Conservation (phyloP, 2,113 vertebrate genomes). For the Hepsetus odoe region DNA sequence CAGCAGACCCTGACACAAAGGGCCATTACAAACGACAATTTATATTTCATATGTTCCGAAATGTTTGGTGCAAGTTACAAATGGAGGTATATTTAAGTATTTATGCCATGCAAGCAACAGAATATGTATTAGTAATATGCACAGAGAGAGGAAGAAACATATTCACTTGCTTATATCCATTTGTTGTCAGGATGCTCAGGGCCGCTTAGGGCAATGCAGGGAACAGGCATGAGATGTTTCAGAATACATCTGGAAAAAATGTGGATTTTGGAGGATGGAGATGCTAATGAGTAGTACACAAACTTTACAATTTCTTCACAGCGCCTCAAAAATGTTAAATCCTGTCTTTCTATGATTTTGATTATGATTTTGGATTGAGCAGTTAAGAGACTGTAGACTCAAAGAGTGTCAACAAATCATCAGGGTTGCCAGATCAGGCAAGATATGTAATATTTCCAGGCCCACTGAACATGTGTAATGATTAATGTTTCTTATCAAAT, state of each 20-base stretch:
- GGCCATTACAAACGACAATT: conserved; percentile 89
- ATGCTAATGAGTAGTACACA: background rate
- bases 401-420: too few relatives aligned
- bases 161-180: conserved; percentile 80
- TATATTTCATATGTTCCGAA: conserved; percentile 92
- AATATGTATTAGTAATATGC: conserved; percentile 89
- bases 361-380: too few relatives aligned
- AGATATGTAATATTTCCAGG: too few relatives aligned
- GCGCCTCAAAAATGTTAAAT: too few relatives aligned
- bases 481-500: too few relatives aligned
- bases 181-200: conserved; percentile 81
- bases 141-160: conserved; percentile 73
- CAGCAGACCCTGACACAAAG: conserved; percentile 77
- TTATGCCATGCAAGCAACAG: conserved; percentile 85
- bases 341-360: too few relatives aligned
- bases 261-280: conserved; percentile 36
- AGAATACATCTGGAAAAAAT: background rate
- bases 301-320: conserved; percentile 4
- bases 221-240: conserved; percentile 44
- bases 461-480: too few relatives aligned
- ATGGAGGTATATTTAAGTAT: conserved; percentile 91
- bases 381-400: conserved; percentile 37
- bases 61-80: conserved; percentile 83
- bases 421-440: too few relatives aligned
- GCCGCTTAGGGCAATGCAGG: conserved; percentile 58